Evolutionary conservation across 2,888 invertebrate species (phyloP).

Genomic region (Ethmia dodecea): DNA sequence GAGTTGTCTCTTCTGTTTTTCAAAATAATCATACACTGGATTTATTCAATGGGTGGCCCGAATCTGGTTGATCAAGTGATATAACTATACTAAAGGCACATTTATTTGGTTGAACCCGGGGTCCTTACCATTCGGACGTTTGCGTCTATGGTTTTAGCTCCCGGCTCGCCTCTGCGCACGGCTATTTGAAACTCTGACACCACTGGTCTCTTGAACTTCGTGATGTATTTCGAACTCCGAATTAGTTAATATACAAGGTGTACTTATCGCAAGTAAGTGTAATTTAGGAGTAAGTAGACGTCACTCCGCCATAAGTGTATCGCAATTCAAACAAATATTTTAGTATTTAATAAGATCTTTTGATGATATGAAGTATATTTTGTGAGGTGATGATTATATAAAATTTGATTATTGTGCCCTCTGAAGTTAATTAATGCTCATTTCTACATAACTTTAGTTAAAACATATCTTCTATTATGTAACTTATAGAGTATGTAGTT

Average conservation of each 20-base stretch:
- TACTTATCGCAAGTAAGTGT: conserved; percentile 32
- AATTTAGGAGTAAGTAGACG: conserved; percentile 46
- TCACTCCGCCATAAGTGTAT: conserved; percentile 73
- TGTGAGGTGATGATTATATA: conserved; percentile 22
- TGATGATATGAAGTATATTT: conserved; percentile 5
- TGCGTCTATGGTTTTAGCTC: neutral
- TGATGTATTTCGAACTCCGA: conserved; percentile 56
- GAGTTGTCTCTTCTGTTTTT: conserved; percentile 28
- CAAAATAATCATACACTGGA: conserved; percentile 48
- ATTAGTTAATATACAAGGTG: conserved; percentile 50
- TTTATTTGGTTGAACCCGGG: conserved; percentile 37
- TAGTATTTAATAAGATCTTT: conserved; percentile 16
- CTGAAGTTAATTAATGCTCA: conserved; percentile 47
- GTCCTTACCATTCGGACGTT: conserved; percentile 18
- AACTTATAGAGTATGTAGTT: conserved; percentile 20
- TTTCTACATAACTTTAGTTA: conserved; percentile 34
- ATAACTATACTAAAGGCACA: conserved; percentile 58
- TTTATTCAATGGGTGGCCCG: conserved; percentile 65
- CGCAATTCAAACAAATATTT: conserved; percentile 26
- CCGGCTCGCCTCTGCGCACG: conserved; percentile 61
- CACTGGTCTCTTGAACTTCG: conserved; percentile 48
- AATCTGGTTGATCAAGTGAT: conserved; percentile 58
- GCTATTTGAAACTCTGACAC: conserved; percentile 72
- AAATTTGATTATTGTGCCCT: conserved; percentile 45
- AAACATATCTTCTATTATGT: conserved; percentile 32